Base-by-base conservation (phyloP, 2,888 invertebrate species). In the Thalpophila matura region DNA sequence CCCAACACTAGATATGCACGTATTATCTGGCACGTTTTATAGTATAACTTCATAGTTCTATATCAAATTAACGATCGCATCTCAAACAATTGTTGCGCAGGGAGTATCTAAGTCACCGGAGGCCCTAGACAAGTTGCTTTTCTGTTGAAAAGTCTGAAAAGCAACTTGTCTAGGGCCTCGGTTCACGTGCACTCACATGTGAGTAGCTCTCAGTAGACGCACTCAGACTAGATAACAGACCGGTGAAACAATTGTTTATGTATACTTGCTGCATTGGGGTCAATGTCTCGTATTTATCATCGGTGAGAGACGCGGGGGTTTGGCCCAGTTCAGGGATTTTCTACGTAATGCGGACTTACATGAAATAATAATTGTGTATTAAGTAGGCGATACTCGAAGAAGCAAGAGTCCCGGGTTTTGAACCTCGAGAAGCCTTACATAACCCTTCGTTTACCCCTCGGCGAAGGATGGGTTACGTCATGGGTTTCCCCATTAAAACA, bases 251-350 rank as follows among this genome's bases (percentile, higher is more conserved):
- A 88, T 88, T 89, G 86, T 88, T 88, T 87, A 88, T 83, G 82
- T 84, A 87, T 76, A 80, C 84, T 77, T 72, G 79, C 82, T 82
- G 78, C 84, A 91, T 88, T 87, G 80, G 73, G 89, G 91, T 91
- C 91, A 92, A 91, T 91, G 89, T 85, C 88, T 87, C 77, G 81
- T 83, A 82, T 81, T 88, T 87, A 89, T 89, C 84, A 82, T 81
- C 73, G 77, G 74, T n/a, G n/a, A 54, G 73, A 81, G 80, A 84
- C 80, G 78, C 74, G 80, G 79, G 78, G 80, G 81, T 83, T 82
- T 80, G 83, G 80, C 72, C 77, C 57, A 80, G 79, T 82, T 87
- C 87, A 87, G 85, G 87, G 84, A 83, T 85, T 84, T 75, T 73
- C 37, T 55, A 49, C 47, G 43, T 53, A 51, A 37, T 50, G 16